Base-by-base conservation (phyloP, 2,113 vertebrate genomes). In the Chrysochloris asiatica region DNA sequence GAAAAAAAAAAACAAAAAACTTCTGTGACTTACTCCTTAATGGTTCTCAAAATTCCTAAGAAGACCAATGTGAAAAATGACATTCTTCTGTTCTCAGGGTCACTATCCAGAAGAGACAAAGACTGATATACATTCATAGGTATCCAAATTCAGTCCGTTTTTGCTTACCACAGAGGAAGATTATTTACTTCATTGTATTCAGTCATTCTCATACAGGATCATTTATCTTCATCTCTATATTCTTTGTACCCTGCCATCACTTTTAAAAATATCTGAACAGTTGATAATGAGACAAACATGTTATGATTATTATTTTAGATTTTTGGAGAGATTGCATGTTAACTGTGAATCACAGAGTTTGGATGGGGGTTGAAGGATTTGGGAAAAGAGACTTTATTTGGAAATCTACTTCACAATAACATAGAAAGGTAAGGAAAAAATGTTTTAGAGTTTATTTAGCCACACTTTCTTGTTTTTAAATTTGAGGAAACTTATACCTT, bases 91-190 rank as follows among this genome's bases (percentile, higher is more conserved):
- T 80, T n/a, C 65, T n/a, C n/a, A 61, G 43, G 10, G 48, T 54
- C 43, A 75, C n/a, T 69, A 22, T 61, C 65, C 73, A 88, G 59
- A 76, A 30, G 17, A 86, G 89, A 69, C 21, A 8, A 45, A 41
- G 4, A 38, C 61, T 0, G n/a, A 26, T 22, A n/a, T 11, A 11
- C 26, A 33, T 11, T 61, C 56, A 26, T 0, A n/a, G n/a, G n/a
- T n/a, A n/a, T 61, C 36, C 63, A 71, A 56, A 43, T 75, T 78
- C 56, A 54, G 8, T 24, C 19, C 56, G 30, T 17, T 16, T 11
- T 45, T 3, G 0, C 63, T 79, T 48, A 50, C 43, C n/a, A 54
- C 22, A 38, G 36, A 82, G 16, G 30, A 75, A 78, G 47, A 30
- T 4, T 72, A 14, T 17, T 26, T 2, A 28, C 30, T 77, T 72